Evolutionary conservation across 2,113 vertebrate species (phyloP).

Genomic region (Sylvilagus bachmani): DNA sequence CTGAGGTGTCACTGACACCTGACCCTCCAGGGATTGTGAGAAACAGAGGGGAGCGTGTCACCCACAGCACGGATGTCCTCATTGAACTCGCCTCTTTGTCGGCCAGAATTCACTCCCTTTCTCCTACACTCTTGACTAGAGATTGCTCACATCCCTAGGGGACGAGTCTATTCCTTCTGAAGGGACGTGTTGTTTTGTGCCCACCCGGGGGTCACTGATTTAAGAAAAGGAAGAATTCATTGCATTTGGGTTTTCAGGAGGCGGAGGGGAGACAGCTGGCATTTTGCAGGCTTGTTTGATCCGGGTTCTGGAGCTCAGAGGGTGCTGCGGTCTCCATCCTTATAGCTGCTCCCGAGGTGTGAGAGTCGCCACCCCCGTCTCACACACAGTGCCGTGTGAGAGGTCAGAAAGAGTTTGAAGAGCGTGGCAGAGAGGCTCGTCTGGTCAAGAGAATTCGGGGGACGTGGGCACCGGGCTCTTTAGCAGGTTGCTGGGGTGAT

Average conservation of each 20-base stretch:
- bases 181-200: neutral
- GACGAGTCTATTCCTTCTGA: conserved; percentile 16
- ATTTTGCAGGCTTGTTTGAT: neutral
- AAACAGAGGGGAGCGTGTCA: neutral
- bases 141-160: neutral
- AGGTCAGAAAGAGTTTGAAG: neutral
- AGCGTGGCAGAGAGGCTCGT: neutral
- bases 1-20: neutral
- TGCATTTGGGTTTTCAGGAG: neutral
- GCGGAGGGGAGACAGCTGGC: neutral
- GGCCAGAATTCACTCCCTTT: conserved; percentile 25
- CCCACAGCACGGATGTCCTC: conserved; percentile 15
- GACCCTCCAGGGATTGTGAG: conserved; percentile 28
- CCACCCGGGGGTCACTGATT: neutral
- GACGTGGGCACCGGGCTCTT: neutral
- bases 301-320: neutral
- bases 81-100: conserved; percentile 15
- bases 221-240: neutral
- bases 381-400: accelerated
- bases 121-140: conserved; percentile 35
- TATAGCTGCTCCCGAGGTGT: neutral
- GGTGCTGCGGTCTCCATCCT: neutral
- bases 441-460: neutral
- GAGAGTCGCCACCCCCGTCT: neutral
- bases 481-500: neutral